Evolutionary conservation across 2,888 invertebrate species (phyloP), one percentile per base, ranked within the genome.

Genomic region (Celastrina argiolus): DNA sequence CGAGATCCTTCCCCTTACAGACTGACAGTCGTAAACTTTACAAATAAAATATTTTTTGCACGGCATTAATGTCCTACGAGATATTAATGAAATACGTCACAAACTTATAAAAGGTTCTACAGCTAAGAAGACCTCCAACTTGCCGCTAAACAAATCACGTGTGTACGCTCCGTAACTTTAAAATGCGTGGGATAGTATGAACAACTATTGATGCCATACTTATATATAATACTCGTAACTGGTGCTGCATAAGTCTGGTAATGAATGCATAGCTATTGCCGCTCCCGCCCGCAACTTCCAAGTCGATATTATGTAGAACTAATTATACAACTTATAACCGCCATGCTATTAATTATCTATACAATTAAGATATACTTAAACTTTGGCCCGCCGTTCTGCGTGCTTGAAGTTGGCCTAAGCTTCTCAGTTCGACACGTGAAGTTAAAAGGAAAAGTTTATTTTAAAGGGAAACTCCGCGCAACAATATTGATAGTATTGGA

Each of bases 241-340:
- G 51, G 22, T 22, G 12, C 12, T 51, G 51, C 51, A 22, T 51
- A 51, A 51, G 22, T 51, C 51, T 26, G 22, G 12, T 51, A 51
- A 22, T 51, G 51, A 51, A 51, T 51, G 14, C 51, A 51, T 51
- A 22, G 22, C 45, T 51, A 45, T 18, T 26, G 36, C 36, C 36
- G 36, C 12, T 36, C 12, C 51, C 51, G 51, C 51, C 36, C 22
- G 12, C 51, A 51, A 51, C 51, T 51, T 51, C 51, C 22, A 22
- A 51, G 51, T 51, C 51, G 51, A 51, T 51, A 26, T 51, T 51
- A 51, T 51, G 51, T 51, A 12, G 12, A 51, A 22, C 51, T 26
- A 51, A 51, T 51, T 51, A 51, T 26, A 14, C 51, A 51, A 26
- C 51, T 51, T 26, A 51, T 51, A 51, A 51, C 22, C 22, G 51